phyloP scores from a whole-genome alignment of 2,113 vertebrate genomes.

The Scartelaos histophorus region DNA sequence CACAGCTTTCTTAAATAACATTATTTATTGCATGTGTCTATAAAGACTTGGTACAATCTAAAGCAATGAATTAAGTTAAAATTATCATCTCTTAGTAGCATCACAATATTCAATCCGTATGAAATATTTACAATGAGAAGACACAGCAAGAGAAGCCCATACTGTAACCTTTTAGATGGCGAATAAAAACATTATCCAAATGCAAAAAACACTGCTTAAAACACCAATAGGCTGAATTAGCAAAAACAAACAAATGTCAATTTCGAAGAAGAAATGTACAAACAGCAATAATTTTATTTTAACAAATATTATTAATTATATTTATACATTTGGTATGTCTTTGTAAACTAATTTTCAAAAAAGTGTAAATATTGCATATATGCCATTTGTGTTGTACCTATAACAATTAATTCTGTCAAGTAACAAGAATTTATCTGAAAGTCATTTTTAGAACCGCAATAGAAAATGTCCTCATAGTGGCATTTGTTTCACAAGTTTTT shows the following conservation, averaged over 20 bases:
- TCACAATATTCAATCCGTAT: constrained; percentile 85
- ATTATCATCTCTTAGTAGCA: constrained; percentile 86
- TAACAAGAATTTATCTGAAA: constrained; percentile 69
- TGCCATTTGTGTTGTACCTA: constrained; percentile 91
- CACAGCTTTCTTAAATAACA: constrained; percentile 91
- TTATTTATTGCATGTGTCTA: constrained; percentile 99
- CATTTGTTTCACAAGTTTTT: constrained; percentile 69
- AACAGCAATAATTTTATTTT: constrained; percentile 87
- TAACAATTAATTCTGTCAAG: constrained; percentile 77
- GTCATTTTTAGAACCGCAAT: constrained; percentile 72
- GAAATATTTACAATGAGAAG: constrained; percentile 92
- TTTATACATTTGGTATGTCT: constrained; percentile 97
- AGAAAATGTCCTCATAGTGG: constrained; percentile 80
- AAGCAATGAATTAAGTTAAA: constrained; percentile 90
- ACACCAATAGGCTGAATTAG: constrained; percentile 88
- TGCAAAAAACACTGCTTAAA: constrained; percentile 91
- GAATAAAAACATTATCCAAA: constrained; percentile 87
- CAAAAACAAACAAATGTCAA: constrained; percentile 81
- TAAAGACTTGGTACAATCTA: constrained; percentile 95
- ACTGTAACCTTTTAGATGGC: constrained; percentile 85
- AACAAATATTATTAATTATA: constrained; percentile 87
- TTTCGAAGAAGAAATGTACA: constrained; percentile 86
- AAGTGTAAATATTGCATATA: constrained; percentile 99
- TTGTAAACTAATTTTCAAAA: constrained; percentile 95
- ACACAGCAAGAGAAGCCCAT: constrained; percentile 88